Percentiles rank a stretch among this genome's conserved stretches.
phyloP scores from a whole-genome alignment of 30 jellyfish, hydroid and myxozoan genomes.

The Sanderia malayensis region DNA sequence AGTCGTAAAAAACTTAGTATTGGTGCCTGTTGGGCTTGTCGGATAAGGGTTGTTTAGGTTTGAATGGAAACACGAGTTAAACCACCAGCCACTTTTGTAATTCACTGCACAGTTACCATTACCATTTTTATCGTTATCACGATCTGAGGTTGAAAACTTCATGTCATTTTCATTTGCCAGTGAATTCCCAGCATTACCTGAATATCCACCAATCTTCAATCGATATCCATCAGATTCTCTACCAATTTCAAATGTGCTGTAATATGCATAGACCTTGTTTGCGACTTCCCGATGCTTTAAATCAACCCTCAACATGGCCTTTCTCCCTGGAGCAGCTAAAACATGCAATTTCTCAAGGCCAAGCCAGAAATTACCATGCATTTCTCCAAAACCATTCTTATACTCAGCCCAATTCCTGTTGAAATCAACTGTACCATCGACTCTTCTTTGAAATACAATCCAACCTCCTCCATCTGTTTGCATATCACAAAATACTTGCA shows the following conservation, averaged over 20 bases:
- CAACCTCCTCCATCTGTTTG: slow-evolving; percentile 35
- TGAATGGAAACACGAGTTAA: too few species aligned
- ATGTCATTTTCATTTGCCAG: too few species aligned
- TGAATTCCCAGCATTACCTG: slow-evolving; percentile 37
- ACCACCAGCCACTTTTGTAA: too few species aligned
- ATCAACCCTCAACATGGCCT: slow-evolving; percentile 26
- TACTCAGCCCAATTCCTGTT: slow-evolving; percentile 31
- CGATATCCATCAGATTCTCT: slow-evolving; percentile 28
- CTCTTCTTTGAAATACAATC: slow-evolving; percentile 34
- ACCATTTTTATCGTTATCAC: too few species aligned
- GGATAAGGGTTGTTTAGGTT: too few species aligned
- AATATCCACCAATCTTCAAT: slow-evolving; percentile 7
- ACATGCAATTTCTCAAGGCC: slow-evolving; percentile 28
- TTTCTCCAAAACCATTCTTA: slow-evolving; percentile 34
- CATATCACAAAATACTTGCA: slow-evolving; percentile 26
- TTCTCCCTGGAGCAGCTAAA: slow-evolving; percentile 34
- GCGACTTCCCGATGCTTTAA: not conserved
- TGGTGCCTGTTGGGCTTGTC: too few species aligned
- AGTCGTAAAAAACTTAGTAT: too few species aligned
- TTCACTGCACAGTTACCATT: too few species aligned
- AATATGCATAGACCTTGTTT: slow-evolving; percentile 12
- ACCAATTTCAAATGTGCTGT: slow-evolving; percentile 6
- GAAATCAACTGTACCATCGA: slow-evolving; percentile 28
- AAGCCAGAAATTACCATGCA: slow-evolving; percentile 33
- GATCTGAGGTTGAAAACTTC: too few species aligned